Base-by-base conservation (phyloP, 2,888 invertebrate genomes). In the Nephrotoma appendiculata region DNA sequence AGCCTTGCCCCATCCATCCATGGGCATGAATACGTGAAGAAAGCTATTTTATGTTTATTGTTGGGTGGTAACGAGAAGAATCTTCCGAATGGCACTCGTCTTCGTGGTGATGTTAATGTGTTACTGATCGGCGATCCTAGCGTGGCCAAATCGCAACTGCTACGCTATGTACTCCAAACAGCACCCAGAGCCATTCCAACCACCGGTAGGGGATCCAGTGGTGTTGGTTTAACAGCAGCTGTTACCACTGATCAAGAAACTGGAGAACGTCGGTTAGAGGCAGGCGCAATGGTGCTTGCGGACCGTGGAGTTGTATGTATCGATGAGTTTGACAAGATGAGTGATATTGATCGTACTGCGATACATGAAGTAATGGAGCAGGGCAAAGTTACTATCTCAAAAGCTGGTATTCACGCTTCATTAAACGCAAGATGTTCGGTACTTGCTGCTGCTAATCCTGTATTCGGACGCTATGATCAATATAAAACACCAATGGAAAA, bases 301-400 rank as follows among this genome's bases (percentile, higher is more conserved):
- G 99, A 99, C 92, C 94, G 99, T 87, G 99, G 99, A 42, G 97
- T 99, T 86, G 99, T 99, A 85, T 99, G 99, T 91, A 95, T 95
- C 88, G 92, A 99, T 92, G 99, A 99, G 92, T 99, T 99, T 92
- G 99, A 99, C 93, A 98, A 98, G 93, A 99, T 99, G 99, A 98
- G 98, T 0, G 99, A 99, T 92, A 96, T 99, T 88, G 99, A 99
- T 93, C 94, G 99, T 89, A 99, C 99, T 0, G 99, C 99, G 57
- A 99, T 99, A 88, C 99, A 99, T 92, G 99, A 99, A 93, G 99
- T 99, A 5, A 98, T 99, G 99, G 99, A 99, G 93, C 99, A 99
- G 92, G 99, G 99, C 5, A 93, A 96, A 88, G 97, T 99, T 4
- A 99, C 99, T 7, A 99, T 99, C 89, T 97, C 99, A 19, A 99